Evolutionary conservation across 2,888 invertebrate species (phyloP), one percentile per base, ranked within the genome.

Genomic region (Geophilus truncorum): DNA sequence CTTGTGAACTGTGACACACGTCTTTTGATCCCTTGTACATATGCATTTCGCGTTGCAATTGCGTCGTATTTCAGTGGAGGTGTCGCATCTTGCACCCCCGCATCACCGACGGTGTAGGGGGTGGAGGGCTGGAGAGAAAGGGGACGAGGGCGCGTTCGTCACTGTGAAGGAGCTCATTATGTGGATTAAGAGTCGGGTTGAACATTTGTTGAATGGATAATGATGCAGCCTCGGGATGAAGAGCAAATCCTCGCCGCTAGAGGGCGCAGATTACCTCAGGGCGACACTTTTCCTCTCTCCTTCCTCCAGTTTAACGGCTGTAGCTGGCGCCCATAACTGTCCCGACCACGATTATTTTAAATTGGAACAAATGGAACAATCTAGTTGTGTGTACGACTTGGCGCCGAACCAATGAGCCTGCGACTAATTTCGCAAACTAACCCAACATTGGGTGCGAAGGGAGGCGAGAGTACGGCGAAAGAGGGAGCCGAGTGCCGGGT

Each of bases 131-230:
- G 51, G 7, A 18, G 4, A 21, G n/a, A 21, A 51, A 51, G 51
- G 51, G 51, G 51, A 18, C 51, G 51, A 51, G 51, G 51, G 51
- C 51, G 51, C 51, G 51, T 51, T 51, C 51, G 51, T 51, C 51
- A 51, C 51, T 51, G 51, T 51, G 51, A 51, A 23, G 32, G 79
- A 25, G 51, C 79, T 79, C 79, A 51, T 79, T 79, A 79, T 40
- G 79, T 32, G 79, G 79, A 79, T 79, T 79, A 79, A 79, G 79
- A 79, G 28, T 23, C 79, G 18, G 79, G 79, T 79, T 79, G 40
- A 79, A 79, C 79, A 79, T 40, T 75, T 78, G 78, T 78, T 78
- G 78, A 78, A 78, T 78, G 78, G 78, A 34, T 78, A 79, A 79
- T 23, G 51, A 51, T 25, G 79, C 40, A 40, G 51, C 45, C 28